Evolutionary conservation across 2,888 invertebrate species (phyloP), one percentile per base, ranked within the genome.

Genomic region (Drosophila imparisetae): DNA sequence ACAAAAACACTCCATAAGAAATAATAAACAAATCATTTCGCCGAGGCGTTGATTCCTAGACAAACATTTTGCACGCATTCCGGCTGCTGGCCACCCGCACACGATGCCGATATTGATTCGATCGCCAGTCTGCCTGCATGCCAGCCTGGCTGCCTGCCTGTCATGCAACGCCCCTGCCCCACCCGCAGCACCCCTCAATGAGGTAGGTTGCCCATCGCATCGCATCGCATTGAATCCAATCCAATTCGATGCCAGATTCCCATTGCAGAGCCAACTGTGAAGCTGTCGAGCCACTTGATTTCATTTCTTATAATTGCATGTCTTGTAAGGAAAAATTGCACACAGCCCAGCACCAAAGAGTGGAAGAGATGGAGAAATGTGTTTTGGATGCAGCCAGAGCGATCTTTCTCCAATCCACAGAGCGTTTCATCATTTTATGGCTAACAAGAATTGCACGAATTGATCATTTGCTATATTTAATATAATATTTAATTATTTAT

Each of bases 1-100:
- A 86, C 79, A 86, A 89, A 86, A 91, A 86, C 91, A 90, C 90
- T 90, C 87, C 86, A 90, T 89, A 80, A 89, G 79, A 72, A 77
- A 88, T 80, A 89, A 89, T 90, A 88, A 88, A 89, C 87, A 88
- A 89, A 87, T 87, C 89, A 81, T 80, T 69, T 70, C 70, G 62
- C 40, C 50, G 21, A 63, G 58, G 70, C 77, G 80, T 66, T 73
- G 76, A 78, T 78, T 60, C 72, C 63, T 49, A 78, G 76, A 57
- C 72, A 78, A 78, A 79, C 80, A 78, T 72, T 75, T 78, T 65
- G 78, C 74, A 66, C 65, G 50, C 50, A 71, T 55, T 61, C 72
- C 62, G 50, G 71, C 68, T 53, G 75, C 49, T 71, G 83, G 80
- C 88, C 83, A 85, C 80, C 88, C 86, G 80, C 84, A 84, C 73